Evolutionary conservation across 1,140 invertebrate species (phyloP), one percentile per base, ranked within the genome.

Genomic region (Leptinotarsa defecta): DNA sequence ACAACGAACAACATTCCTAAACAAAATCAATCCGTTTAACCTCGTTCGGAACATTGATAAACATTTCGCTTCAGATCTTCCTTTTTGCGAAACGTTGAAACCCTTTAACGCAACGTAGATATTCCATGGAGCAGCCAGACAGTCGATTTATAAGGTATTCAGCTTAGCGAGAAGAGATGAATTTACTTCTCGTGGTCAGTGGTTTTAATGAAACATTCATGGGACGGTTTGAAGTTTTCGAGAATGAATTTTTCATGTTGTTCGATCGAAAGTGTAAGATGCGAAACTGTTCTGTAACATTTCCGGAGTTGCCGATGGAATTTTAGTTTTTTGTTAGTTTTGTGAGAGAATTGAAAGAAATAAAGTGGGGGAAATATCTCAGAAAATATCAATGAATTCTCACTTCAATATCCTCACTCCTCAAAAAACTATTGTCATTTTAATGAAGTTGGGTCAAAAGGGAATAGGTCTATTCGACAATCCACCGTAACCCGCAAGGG

Each of bases 191-290:
- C 13, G 52, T 57, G 52, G 52, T 57, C 52, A 19, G n/a, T 57
- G 17, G 15, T 57, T 57, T 57, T 19, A 57, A 57, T 57, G 52
- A 57, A 57, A 57, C 52, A 57, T 57, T 57, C 52, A 57, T 57
- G 52, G 52, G 4, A 57, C 15, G 52, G 52, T 17, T 57, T 15
- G 52, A 19, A 57, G 52, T 5, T 57, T 19, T 57, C 52, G 52
- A 57, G n/a, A 19, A 57, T 57, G 52, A 15, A 57, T 57, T 57
- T 57, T 57, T 57, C 52, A 57, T 57, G 52, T 17, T 57, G 52
- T 19, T 57, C n/a, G 52, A 57, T 57, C 52, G 52, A 13, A 57
- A n/a, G n/a, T 57, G 5, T 0, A 17, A 19, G 15, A 57, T 17
- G 17, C 52, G 17, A n/a, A 57, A 57, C 52, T 57, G n/a, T 57